Evolutionary conservation across 2,113 vertebrate species (phyloP).

Genomic region (Percina caprodes): DNA sequence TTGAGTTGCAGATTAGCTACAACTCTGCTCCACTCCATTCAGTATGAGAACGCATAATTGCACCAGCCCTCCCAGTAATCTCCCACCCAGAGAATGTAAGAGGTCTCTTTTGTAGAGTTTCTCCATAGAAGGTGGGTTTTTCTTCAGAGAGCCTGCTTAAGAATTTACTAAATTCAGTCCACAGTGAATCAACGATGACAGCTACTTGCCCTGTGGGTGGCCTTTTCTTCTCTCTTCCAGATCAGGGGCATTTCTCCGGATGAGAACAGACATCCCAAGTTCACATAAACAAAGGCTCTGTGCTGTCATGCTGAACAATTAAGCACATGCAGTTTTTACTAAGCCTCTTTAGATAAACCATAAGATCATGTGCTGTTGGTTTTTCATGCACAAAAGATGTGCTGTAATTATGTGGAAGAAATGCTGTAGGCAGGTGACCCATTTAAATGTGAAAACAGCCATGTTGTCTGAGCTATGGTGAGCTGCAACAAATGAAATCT

Average conservation of each 20-base stretch:
- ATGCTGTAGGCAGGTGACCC: constrained; percentile 21
- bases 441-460: constrained; percentile 51
- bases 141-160: constrained; percentile 63
- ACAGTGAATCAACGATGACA: constrained; percentile 74
- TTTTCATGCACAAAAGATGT: constrained; percentile 69
- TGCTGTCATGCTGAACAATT: constrained; percentile 61
- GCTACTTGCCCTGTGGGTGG: constrained; percentile 79
- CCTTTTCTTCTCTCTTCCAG: constrained; percentile 61
- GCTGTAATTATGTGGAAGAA: constrained; percentile 66
- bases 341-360: constrained; percentile 65
- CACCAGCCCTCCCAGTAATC: constrained; percentile 70
- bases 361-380: constrained; percentile 72
- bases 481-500: constrained; percentile 44
- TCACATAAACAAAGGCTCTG: constrained; percentile 71
- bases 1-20: constrained; percentile 80
- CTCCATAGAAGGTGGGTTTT: constrained; percentile 63
- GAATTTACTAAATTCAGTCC: constrained; percentile 67
- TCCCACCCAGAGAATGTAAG: constrained; percentile 69
- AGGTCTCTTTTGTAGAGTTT: constrained; percentile 73
- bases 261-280: constrained; percentile 67
- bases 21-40: constrained; percentile 70
- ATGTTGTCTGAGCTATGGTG: constrained; percentile 33
- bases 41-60: constrained; percentile 76
- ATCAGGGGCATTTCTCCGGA: constrained; percentile 68
- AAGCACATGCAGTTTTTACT: constrained; percentile 63